phyloP scores from a whole-genome alignment of 2,113 vertebrate genomes.

The Eolophus roseicapilla region DNA sequence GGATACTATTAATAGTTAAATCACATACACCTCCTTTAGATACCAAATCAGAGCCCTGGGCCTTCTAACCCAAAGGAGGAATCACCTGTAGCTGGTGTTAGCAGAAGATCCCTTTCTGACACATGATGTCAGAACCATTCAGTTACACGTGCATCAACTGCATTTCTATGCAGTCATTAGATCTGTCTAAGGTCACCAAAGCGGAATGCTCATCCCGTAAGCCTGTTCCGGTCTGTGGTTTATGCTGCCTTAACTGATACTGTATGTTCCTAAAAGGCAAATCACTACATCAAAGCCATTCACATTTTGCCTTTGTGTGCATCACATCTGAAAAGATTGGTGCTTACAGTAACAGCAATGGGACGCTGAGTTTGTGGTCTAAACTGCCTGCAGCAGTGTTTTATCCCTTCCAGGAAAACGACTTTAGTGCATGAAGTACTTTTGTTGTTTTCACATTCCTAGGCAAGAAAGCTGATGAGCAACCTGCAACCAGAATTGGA shows the following conservation, averaged over 20 bases:
- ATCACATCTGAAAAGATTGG: background rate
- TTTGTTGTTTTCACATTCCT: conserved; percentile 1
- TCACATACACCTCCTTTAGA: background rate
- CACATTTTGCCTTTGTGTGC: background rate
- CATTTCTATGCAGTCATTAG: background rate
- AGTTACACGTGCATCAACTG: accelerated
- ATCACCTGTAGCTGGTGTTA: background rate
- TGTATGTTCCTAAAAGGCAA: background rate
- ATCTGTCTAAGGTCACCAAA: background rate
- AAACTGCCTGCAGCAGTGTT: background rate
- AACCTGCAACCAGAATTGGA: background rate
- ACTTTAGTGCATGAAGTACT: background rate
- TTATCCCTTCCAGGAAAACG: background rate
- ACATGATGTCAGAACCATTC: background rate
- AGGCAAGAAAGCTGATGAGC: conserved; percentile 26
- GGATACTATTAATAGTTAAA: background rate
- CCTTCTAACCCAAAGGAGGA: background rate
- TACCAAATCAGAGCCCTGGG: background rate
- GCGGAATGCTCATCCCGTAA: background rate
- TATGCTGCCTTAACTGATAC: background rate
- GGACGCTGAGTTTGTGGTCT: background rate
- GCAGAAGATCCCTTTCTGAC: background rate
- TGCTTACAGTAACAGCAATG: background rate
- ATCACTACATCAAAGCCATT: background rate
- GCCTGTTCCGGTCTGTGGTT: background rate